Percentiles rank a stretch among this genome's conserved stretches.
Evolutionary conservation across 2,888 invertebrate genomes (phyloP).

Genomic region (Furcula furcula): DNA sequence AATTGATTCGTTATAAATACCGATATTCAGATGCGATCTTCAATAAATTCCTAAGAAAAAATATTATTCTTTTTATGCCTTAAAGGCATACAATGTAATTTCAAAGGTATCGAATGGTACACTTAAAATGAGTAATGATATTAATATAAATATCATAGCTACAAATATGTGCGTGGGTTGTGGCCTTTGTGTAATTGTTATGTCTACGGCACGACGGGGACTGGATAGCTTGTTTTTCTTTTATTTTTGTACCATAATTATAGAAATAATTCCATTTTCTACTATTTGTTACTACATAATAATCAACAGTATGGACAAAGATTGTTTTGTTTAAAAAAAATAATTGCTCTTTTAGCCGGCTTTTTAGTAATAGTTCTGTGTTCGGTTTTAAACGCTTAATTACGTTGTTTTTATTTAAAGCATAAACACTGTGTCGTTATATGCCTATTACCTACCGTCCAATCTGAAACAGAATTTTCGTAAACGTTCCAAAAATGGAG

Average conservation of each 20-base stretch:
- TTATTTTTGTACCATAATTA: slow-evolving; percentile 21
- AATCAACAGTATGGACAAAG: too few relatives aligned
- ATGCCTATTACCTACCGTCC: too few relatives aligned
- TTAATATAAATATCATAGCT: slow-evolving; percentile 41
- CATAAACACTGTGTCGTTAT: too few relatives aligned
- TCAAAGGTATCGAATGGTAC: slow-evolving; percentile 47
- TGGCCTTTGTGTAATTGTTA: slow-evolving; percentile 15
- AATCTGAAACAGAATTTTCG: slow-evolving; percentile 15
- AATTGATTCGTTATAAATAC: slow-evolving; percentile 54
- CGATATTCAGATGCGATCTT: slow-evolving; percentile 38
- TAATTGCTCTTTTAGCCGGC: too few relatives aligned
- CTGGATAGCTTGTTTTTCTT: slow-evolving; percentile 32
- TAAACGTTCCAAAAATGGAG: slow-evolving; percentile 19
- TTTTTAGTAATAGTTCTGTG: too few relatives aligned
- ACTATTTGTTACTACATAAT: too few relatives aligned
- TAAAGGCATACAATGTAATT: slow-evolving; percentile 42
- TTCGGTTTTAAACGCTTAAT: too few relatives aligned
- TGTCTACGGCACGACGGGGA: slow-evolving; percentile 9
- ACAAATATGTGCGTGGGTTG: slow-evolving; percentile 42
- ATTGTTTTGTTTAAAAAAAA: too few relatives aligned
- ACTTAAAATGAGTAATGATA: slow-evolving; percentile 57
- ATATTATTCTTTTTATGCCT: slow-evolving; percentile 31
- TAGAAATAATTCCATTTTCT: too few relatives aligned
- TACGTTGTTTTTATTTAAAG: too few relatives aligned
- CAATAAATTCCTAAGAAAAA: slow-evolving; percentile 32